phyloP scores from a whole-genome alignment of 2,797 vertebrate genomes.

The Liasis olivaceus region DNA sequence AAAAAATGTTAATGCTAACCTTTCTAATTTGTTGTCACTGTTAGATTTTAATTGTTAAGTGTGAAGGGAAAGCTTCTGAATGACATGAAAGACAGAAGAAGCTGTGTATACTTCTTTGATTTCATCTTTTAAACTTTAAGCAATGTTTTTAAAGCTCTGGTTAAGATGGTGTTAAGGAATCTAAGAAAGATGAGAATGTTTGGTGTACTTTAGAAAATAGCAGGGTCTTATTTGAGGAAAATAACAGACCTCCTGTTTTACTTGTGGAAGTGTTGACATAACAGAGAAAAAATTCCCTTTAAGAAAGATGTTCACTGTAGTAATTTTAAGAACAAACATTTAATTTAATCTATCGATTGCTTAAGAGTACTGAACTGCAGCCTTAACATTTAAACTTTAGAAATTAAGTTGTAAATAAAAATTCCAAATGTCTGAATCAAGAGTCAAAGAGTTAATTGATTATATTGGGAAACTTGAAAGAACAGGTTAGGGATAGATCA shows the following conservation, averaged over 20 bases:
- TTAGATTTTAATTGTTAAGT: conserved; percentile 44
- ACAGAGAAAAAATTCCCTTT: background rate
- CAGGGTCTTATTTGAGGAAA: conserved; percentile 1
- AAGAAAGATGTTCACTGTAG: background rate
- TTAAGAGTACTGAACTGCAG: background rate
- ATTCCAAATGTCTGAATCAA: background rate
- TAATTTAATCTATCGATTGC: background rate
- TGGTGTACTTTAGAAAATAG: conserved; percentile 10
- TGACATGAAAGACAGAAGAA: conserved; percentile 34
- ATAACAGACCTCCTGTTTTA: background rate
- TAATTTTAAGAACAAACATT: background rate
- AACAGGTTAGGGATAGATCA: background rate
- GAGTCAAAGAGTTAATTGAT: background rate
- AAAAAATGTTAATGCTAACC: conserved; percentile 59
- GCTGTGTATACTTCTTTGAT: conserved; percentile 28
- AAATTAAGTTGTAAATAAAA: background rate
- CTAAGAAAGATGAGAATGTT: background rate
- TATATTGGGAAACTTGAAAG: background rate
- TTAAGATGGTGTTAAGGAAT: conserved; percentile 30
- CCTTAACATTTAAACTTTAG: background rate
- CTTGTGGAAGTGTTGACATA: background rate
- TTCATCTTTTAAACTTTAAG: conserved; percentile 42
- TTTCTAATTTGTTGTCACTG: conserved; percentile 59
- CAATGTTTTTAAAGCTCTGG: conserved; percentile 27
- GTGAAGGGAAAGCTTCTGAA: conserved; percentile 38